A percentile compares a stretch with the other conserved stretches of the same genome.
Conservation (phyloP, 2,113 vertebrate species). For the Cryptomyrus ogoouensis region DNA sequence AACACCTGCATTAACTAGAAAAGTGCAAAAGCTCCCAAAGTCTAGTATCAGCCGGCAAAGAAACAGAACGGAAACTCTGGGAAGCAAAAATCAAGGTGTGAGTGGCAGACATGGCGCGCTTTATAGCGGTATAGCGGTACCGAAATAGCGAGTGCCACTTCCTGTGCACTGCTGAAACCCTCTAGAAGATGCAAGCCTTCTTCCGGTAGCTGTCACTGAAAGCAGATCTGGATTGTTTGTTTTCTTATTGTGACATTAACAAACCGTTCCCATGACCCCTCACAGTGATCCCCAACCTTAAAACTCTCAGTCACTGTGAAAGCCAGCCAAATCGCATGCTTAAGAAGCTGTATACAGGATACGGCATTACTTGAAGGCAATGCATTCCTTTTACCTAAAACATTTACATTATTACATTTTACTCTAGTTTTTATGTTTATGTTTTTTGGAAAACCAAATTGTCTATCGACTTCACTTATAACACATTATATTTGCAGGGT, state of each 20-base stretch:
- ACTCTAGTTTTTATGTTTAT: background rate
- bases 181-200: slow-evolving; percentile 28
- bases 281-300: slow-evolving; percentile 17
- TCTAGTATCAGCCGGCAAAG: background rate
- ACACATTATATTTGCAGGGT: background rate
- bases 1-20: background rate
- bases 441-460: background rate
- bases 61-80: background rate
- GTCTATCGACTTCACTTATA: background rate
- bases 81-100: background rate
- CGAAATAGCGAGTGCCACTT: background rate
- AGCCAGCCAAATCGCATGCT: background rate
- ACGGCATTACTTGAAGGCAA: background rate
- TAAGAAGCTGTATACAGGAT: background rate
- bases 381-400: background rate
- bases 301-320: background rate
- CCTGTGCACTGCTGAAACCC: background rate
- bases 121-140: background rate
- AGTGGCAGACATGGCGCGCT: background rate
- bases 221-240: slow-evolving; percentile 41
- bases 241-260: slow-evolving; percentile 38
- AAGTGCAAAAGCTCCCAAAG: background rate
- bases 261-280: slow-evolving; percentile 47
- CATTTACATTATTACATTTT: background rate
- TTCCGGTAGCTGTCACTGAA: slow-evolving; percentile 33